These are phyloP conservation scores for Rissa tridactyla DNA, from an alignment of 2,113 vertebrate species.

Conservation along the genomic window DNA sequence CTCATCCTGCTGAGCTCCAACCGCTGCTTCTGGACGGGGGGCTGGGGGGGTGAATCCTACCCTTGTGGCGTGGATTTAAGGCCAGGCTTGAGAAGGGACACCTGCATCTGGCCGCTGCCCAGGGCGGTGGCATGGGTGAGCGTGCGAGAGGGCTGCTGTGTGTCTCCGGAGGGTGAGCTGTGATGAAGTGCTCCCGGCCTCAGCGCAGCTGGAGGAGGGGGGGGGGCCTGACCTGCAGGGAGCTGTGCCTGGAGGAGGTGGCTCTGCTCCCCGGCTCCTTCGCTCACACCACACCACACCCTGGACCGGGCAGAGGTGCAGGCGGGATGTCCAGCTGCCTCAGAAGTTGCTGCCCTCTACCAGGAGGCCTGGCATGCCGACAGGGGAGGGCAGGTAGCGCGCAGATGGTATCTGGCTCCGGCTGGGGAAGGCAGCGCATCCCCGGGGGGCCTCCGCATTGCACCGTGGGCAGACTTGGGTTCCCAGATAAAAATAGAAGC, in stretches of 20 bases:
- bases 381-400: background rate
- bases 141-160: background rate
- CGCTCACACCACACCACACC: no score
- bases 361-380: background rate
- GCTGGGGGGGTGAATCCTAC: background rate
- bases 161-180: background rate
- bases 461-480: background rate
- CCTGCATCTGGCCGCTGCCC: background rate
- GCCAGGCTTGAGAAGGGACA: background rate
- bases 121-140: background rate
- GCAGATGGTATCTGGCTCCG: background rate
- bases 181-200: background rate
- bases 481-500: conserved; percentile 35
- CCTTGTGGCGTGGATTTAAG: background rate
- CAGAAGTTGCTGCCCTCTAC: background rate
- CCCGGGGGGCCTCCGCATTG: background rate
- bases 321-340: background rate
- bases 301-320: fast-evolving
- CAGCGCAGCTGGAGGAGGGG: fast-evolving
- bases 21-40: fast-evolving
- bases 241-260: fast-evolving
- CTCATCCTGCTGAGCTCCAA: background rate
- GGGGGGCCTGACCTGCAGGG: background rate
- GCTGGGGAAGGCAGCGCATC: background rate
- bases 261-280: background rate